These are phyloP conservation scores for Aporrectodea caliginosa DNA, from an alignment of 1,140 invertebrate species.

Conservation along the genomic window DNA sequence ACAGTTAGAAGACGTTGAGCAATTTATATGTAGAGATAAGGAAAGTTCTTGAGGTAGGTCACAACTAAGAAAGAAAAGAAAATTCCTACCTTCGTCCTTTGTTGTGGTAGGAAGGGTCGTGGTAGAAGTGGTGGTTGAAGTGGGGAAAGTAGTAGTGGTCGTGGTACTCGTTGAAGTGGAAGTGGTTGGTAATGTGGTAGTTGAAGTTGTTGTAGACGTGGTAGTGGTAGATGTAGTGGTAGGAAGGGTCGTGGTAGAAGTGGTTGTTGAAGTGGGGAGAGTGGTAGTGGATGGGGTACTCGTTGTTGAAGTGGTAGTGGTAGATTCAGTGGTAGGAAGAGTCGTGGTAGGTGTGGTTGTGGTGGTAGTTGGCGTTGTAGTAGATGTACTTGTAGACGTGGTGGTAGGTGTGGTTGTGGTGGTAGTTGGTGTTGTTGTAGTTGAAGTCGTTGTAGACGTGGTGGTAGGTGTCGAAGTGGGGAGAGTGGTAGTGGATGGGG, in stretches of 20 bases:
- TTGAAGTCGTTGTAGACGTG: conserved; percentile 30
- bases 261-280: conserved; percentile 24
- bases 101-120: conserved; percentile 21
- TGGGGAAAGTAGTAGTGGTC: conserved; percentile 15
- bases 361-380: conserved; percentile 25
- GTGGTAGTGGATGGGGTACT: conserved; percentile 17
- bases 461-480: conserved; percentile 16
- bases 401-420: conserved; percentile 28
- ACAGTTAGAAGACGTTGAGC: no score
- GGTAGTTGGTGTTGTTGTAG: conserved; percentile 25
- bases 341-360: background rate
- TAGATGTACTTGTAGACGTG: conserved; percentile 22
- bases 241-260: conserved; percentile 26
- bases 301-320: conserved; percentile 24
- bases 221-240: conserved; percentile 30
- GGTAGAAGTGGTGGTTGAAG: conserved; percentile 22
- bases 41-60: no score
- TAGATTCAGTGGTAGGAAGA: conserved; percentile 9
- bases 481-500: conserved; percentile 3
- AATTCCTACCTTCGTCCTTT: no score
- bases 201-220: conserved; percentile 13
- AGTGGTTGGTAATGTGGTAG: conserved; percentile 24
- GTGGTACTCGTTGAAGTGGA: conserved; percentile 26
- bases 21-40: no score
- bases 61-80: no score